These are phyloP conservation scores for Cyclura pinguis DNA, from an alignment of 2,797 vertebrate genomes.

Conservation along the genomic window DNA sequence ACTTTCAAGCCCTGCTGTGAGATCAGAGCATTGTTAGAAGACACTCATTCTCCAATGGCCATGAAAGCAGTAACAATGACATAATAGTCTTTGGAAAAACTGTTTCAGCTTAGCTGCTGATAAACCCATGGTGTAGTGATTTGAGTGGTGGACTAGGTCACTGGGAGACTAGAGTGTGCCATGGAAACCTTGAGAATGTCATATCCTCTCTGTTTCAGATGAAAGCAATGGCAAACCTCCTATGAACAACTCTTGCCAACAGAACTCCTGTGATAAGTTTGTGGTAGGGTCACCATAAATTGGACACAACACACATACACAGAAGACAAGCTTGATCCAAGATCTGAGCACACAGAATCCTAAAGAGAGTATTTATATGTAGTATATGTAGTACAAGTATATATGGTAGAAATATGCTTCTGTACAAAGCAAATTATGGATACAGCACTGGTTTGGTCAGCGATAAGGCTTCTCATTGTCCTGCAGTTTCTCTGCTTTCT, in stretches of 20 bases:
- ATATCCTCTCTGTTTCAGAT: too few species aligned
- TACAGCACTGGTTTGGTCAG: neutral
- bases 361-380: neutral
- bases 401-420: neutral
- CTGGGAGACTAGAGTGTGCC: too few species aligned
- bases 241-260: too few species aligned
- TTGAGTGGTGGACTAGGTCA: too few species aligned
- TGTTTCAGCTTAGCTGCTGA: neutral
- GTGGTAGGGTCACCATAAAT: too few species aligned
- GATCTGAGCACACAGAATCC: neutral
- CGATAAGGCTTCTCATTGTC: neutral
- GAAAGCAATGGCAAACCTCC: too few species aligned
- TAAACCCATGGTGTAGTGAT: neutral
- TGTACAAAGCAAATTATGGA: neutral
- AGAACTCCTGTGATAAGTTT: too few species aligned
- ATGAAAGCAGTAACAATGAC: neutral
- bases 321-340: too few species aligned
- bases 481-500: neutral
- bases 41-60: neutral
- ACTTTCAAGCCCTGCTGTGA: neutral
- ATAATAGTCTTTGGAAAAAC: neutral
- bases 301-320: too few species aligned
- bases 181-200: too few species aligned
- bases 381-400: too few species aligned
- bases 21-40: neutral